A percentile compares a stretch with the other conserved stretches of the same genome.
phyloP scores from a whole-genome alignment of 2,888 invertebrate genomes.

The Nephrotoma guestfalica region DNA sequence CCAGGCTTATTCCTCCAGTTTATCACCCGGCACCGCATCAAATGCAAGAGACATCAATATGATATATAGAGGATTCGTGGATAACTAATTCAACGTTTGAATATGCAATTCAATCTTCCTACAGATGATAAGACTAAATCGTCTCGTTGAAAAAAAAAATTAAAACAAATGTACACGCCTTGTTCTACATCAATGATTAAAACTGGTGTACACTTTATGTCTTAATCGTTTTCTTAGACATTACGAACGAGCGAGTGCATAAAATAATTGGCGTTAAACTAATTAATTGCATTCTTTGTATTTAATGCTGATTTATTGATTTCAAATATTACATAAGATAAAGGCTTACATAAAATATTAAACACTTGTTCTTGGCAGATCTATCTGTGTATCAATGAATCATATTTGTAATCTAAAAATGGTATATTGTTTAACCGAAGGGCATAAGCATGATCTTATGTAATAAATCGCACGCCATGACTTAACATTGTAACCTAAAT shows the following conservation, averaged over 20 bases:
- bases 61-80: too few species aligned
- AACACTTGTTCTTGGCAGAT: not conserved
- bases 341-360: not conserved
- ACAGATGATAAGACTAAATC: too few species aligned
- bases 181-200: not conserved
- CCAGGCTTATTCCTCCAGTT: too few species aligned
- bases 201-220: not conserved
- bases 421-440: not conserved
- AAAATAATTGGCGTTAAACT: not conserved
- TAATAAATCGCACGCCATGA: not conserved
- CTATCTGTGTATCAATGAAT: not conserved
- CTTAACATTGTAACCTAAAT: not conserved
- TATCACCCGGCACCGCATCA: too few species aligned
- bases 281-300: not conserved
- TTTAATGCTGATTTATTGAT: not conserved
- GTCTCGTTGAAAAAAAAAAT: not conserved
- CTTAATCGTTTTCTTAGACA: not conserved
- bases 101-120: too few species aligned
- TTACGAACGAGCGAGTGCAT: not conserved
- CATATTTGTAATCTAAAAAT: not conserved
- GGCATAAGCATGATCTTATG: not conserved
- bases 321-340: not conserved
- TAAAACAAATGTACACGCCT: not conserved
- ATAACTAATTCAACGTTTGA: too few species aligned
- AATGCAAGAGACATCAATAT: too few species aligned